Evolutionary conservation across 2,113 vertebrate genomes (phyloP).

Genomic region (Aphelocoma coerulescens): DNA sequence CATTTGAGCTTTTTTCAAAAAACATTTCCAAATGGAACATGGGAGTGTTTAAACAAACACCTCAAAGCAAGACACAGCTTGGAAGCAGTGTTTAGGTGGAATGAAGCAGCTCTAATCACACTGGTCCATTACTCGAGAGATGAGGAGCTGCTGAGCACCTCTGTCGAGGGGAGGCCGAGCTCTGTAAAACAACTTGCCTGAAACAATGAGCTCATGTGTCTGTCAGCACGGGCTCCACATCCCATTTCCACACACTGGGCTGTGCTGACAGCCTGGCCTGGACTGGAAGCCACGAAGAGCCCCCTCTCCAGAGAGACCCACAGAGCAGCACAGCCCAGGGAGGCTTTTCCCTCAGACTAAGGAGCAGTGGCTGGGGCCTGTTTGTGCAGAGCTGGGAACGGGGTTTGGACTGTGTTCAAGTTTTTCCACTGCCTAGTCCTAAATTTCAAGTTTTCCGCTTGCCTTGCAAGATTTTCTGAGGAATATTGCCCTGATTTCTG

Average conservation of each 20-base stretch:
- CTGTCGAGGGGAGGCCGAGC: neutral
- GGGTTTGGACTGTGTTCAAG: neutral
- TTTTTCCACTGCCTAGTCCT: neutral
- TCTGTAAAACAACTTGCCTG: neutral
- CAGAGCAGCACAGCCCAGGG: neutral
- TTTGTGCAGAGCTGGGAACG: neutral
- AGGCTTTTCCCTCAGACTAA: neutral
- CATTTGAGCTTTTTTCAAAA: neutral
- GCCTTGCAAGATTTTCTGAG: neutral
- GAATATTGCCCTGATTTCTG: neutral
- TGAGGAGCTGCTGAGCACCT: neutral
- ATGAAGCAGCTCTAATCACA: neutral
- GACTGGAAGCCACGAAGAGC: neutral
- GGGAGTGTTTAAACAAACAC: neutral
- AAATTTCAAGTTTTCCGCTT: neutral
- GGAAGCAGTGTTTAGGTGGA: neutral
- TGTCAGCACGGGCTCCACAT: neutral
- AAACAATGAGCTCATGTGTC: neutral
- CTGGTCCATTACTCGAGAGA: neutral
- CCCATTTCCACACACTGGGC: rapidly evolving
- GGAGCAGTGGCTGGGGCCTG: neutral
- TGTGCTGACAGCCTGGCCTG: rapidly evolving
- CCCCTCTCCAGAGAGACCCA: neutral
- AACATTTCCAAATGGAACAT: neutral
- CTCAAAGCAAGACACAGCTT: neutral